Conservation (phyloP, 2,888 invertebrate genomes). For the Oxyteleia sp. region DNA sequence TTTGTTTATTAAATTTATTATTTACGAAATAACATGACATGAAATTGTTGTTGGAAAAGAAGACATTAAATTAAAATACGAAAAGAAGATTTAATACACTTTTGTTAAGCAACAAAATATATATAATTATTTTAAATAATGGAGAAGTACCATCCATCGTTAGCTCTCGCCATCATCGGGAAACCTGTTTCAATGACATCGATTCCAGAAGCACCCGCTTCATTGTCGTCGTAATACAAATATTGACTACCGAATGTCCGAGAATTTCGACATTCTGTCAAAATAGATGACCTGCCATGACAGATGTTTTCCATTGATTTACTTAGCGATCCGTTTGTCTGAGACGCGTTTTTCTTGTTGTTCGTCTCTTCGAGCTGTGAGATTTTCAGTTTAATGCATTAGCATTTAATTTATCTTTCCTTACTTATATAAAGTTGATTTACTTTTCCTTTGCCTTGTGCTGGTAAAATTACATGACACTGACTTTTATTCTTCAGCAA, state of each 20-base stretch:
- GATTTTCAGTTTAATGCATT: too few relatives aligned
- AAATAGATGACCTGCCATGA: slow-evolving; percentile 57
- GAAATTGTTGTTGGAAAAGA: too few relatives aligned
- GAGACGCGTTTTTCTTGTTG: slow-evolving; percentile 17
- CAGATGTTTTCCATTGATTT: slow-evolving; percentile 76
- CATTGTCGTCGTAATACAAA: slow-evolving; percentile 90
- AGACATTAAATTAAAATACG: too few relatives aligned
- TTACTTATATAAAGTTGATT: too few relatives aligned
- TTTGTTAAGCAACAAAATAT: too few relatives aligned
- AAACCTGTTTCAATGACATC: slow-evolving; percentile 91
- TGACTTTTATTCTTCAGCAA: too few relatives aligned
- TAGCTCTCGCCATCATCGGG: slow-evolving; percentile 90
- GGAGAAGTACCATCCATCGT: slow-evolving; percentile 89
- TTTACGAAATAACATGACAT: too few relatives aligned
- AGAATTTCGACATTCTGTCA: slow-evolving; percentile 69
- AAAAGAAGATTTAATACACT: too few relatives aligned
- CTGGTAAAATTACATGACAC: too few relatives aligned
- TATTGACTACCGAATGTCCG: slow-evolving; percentile 89
- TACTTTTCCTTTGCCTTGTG: too few relatives aligned
- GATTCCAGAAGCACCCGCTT: slow-evolving; percentile 89
- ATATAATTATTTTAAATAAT: slow-evolving; percentile 16
- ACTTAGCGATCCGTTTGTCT: slow-evolving; percentile 33
- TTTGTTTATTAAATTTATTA: too few relatives aligned
- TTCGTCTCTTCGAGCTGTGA: slow-evolving; percentile 31
- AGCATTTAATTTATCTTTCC: too few relatives aligned